These are phyloP conservation scores for Hyposoter dolosus DNA, from an alignment of 2,888 invertebrate species.

Conservation along the genomic window DNA sequence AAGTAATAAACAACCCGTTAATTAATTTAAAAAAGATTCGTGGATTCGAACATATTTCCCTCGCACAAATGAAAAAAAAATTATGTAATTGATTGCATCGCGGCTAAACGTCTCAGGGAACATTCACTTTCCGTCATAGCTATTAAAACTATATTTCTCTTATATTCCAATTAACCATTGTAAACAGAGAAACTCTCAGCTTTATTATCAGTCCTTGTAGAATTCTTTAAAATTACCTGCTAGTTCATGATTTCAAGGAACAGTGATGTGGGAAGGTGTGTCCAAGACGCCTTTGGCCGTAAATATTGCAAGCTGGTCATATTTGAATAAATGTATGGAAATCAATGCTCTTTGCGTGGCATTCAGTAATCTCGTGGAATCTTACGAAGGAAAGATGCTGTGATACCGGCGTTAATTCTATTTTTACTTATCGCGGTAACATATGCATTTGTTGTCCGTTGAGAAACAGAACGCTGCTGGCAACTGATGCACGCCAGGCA, in stretches of 20 bases:
- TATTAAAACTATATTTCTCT: constrained; percentile 13
- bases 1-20: too few relatives aligned
- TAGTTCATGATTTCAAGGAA: background rate
- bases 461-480: background rate
- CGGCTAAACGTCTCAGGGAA: background rate
- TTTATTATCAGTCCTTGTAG: constrained; percentile 3
- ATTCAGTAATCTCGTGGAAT: background rate
- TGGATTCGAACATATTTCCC: background rate
- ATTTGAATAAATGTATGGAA: background rate
- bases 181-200: constrained; percentile 1
- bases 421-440: background rate
- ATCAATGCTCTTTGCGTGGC: background rate
- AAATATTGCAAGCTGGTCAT: background rate
- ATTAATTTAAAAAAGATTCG: background rate
- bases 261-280: background rate
- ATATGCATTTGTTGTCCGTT: background rate
- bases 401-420: background rate
- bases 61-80: background rate
- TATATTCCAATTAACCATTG: background rate
- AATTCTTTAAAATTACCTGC: background rate
- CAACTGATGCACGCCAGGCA: background rate
- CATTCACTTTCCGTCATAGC: background rate
- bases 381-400: background rate
- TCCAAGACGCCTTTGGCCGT: background rate
- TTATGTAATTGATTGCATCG: constrained; percentile 1